Percentiles rank a stretch among this genome's conserved stretches.
Conservation (phyloP, 2,113 vertebrate genomes). For the Phalacrocorax brasilianus region DNA sequence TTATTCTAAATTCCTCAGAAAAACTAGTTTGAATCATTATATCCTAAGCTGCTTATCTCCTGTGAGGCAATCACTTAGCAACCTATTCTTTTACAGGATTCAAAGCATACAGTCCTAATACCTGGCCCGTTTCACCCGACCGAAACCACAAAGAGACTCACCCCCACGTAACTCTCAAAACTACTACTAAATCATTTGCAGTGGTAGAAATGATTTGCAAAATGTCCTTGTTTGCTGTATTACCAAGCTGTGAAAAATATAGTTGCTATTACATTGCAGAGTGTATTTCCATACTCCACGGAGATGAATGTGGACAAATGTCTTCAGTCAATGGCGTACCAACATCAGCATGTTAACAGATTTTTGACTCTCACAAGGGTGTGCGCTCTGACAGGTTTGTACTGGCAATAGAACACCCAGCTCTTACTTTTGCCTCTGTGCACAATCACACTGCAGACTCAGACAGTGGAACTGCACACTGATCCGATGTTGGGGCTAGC, state of each 20-base stretch:
- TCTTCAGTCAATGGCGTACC: not conserved
- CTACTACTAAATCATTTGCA: not conserved
- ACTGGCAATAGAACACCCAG: not conserved
- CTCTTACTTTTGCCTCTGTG: not conserved
- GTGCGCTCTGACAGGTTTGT: rapidly evolving
- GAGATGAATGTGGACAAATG: not conserved
- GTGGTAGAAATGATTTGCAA: not conserved
- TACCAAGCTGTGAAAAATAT: not conserved
- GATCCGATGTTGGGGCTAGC: rapidly evolving
- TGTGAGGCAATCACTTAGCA: not conserved
- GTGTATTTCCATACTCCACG: rapidly evolving
- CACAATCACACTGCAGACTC: rapidly evolving
- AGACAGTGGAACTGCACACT: too few relatives aligned
- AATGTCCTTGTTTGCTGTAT: not conserved
- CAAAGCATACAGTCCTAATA: not conserved
- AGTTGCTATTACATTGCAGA: not conserved
- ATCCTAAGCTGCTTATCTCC: not conserved
- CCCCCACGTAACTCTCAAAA: not conserved
- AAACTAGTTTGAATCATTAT: not conserved
- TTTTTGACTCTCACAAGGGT: not conserved
- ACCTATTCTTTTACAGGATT: not conserved
- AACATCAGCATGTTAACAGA: rapidly evolving
- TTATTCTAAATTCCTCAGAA: not conserved
- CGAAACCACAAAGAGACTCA: not conserved
- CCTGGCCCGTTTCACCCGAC: not conserved